A percentile compares a stretch with the other conserved stretches of the same genome.
Conservation (phyloP, 2,888 invertebrate species). For the Oscheius sp. region DNA sequence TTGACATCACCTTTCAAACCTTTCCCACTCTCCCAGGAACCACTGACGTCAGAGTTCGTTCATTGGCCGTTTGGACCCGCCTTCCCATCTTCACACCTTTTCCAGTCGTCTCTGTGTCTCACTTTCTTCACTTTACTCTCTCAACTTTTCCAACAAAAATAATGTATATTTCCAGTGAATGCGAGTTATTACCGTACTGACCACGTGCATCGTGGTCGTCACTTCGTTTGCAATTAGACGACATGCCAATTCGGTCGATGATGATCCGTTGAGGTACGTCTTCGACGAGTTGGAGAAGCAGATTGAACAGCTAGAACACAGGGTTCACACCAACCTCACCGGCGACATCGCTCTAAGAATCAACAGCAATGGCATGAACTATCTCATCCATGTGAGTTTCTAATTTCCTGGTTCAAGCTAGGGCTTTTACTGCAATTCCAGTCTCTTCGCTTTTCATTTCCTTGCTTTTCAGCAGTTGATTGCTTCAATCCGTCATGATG, state of each 20-base stretch:
- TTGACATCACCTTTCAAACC: too few species aligned
- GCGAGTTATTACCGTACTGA: slow-evolving; percentile 27
- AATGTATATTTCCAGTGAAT: neutral
- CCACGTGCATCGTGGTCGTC: slow-evolving; percentile 24
- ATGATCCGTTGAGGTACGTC: slow-evolving; percentile 9
- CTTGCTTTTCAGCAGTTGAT: slow-evolving; percentile 23
- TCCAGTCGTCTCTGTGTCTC: too few species aligned
- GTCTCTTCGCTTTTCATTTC: neutral
- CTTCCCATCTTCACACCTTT: slow-evolving; percentile 1
- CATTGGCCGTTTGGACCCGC: neutral
- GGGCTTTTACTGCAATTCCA: neutral
- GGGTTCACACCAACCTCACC: neutral
- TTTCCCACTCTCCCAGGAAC: neutral
- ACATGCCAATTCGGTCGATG: slow-evolving; percentile 22
- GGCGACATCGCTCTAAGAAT: slow-evolving; percentile 25
- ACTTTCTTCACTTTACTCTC: neutral
- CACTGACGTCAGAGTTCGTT: slow-evolving; percentile 13
- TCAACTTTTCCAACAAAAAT: neutral
- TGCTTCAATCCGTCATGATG: slow-evolving; percentile 27
- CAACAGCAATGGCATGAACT: slow-evolving; percentile 16
- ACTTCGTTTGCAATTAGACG: slow-evolving; percentile 29
- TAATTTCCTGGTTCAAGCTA: neutral
- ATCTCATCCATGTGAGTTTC: slow-evolving; percentile 16
- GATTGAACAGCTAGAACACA: slow-evolving; percentile 12
- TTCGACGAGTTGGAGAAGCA: slow-evolving; percentile 17